phyloP scores from a whole-genome alignment of 2,888 invertebrate species.

The Oegoconia quadripuncta region DNA sequence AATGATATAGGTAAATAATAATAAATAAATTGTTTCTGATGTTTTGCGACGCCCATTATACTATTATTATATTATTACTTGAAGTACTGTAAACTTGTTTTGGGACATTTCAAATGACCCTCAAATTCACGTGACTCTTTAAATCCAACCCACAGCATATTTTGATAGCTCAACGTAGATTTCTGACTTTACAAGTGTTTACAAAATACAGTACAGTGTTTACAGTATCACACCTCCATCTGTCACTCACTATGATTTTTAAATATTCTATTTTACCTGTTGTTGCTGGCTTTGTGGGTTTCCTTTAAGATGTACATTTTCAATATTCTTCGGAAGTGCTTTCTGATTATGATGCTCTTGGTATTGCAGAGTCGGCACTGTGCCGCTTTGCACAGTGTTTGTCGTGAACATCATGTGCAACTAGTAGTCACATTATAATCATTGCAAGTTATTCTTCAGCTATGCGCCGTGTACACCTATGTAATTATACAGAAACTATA shows the following conservation, averaged over 20 bases:
- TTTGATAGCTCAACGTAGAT: too few species aligned
- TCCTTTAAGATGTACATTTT: slow-evolving; percentile 81
- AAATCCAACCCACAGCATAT: too few species aligned
- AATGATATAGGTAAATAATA: too few species aligned
- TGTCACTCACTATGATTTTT: slow-evolving; percentile 2
- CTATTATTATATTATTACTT: too few species aligned
- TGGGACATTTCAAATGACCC: too few species aligned
- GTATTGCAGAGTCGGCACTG: slow-evolving; percentile 82
- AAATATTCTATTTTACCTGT: slow-evolving; percentile 32
- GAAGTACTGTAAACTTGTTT: too few species aligned
- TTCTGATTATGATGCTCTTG: slow-evolving; percentile 82
- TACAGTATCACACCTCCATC: background rate
- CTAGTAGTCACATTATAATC: slow-evolving; percentile 28
- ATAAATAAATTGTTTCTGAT: too few species aligned
- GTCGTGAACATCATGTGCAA: slow-evolving; percentile 78
- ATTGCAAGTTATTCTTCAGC: slow-evolving; percentile 51
- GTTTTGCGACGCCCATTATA: too few species aligned
- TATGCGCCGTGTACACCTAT: slow-evolving; percentile 27
- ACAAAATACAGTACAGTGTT: background rate
- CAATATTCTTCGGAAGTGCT: slow-evolving; percentile 78
- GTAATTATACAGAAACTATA: slow-evolving; percentile 29
- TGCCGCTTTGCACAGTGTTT: slow-evolving; percentile 79
- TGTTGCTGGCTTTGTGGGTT: slow-evolving; percentile 68
- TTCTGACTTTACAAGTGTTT: too few species aligned
- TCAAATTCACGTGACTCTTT: too few species aligned